Evolutionary conservation across 2,888 invertebrate genomes (phyloP).

Genomic region (Pogonocherus hispidulus): DNA sequence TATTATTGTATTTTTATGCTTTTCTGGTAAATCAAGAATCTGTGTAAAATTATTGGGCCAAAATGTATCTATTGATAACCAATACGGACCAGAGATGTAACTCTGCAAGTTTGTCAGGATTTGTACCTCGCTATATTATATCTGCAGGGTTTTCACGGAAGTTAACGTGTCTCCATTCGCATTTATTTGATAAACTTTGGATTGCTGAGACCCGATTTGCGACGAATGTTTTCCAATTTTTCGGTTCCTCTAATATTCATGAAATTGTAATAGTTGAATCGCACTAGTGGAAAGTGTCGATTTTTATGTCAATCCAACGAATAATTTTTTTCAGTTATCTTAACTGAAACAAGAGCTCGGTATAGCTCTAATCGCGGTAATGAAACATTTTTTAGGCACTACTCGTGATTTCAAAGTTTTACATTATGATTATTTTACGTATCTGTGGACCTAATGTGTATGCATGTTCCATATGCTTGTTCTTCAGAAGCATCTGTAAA

Average conservation of each 20-base stretch:
- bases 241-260: slow-evolving; percentile 50
- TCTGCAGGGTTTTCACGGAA: slow-evolving; percentile 38
- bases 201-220: slow-evolving; percentile 49
- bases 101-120: slow-evolving; percentile 1
- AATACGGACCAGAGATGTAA: slow-evolving; percentile 28
- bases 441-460: slow-evolving; percentile 40
- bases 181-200: slow-evolving; percentile 31
- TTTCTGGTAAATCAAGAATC: slow-evolving; percentile 10
- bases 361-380: slow-evolving; percentile 56
- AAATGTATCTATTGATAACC: not conserved
- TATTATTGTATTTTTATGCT: not conserved
- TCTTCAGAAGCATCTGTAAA: slow-evolving; percentile 50
- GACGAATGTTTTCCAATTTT: slow-evolving; percentile 50
- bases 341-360: slow-evolving; percentile 46
- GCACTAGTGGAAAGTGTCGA: slow-evolving; percentile 45
- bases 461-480: slow-evolving; percentile 47
- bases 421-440: not conserved
- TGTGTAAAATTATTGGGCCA: slow-evolving; percentile 2
- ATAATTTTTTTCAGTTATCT: slow-evolving; percentile 40
- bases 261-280: slow-evolving; percentile 56
- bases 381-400: slow-evolving; percentile 48
- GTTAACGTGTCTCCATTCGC: slow-evolving; percentile 42
- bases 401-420: slow-evolving; percentile 46
- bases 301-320: slow-evolving; percentile 9
- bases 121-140: slow-evolving; percentile 49